Evolutionary conservation across 2,888 invertebrate species (phyloP).

Genomic region (Drosophila koepferae): DNA sequence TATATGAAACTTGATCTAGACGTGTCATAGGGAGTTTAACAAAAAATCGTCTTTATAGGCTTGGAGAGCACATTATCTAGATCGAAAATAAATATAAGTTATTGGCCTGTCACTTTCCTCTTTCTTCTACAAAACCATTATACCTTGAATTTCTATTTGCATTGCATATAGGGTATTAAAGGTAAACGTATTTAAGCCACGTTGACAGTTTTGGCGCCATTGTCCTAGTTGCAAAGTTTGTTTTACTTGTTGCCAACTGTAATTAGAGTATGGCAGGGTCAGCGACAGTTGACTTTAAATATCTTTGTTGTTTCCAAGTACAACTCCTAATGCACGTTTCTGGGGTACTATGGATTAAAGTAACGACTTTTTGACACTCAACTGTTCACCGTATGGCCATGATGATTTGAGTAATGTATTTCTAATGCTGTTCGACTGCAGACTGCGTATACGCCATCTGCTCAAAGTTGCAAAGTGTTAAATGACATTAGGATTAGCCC

Average conservation of each 20-base stretch:
- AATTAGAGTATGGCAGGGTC: neutral
- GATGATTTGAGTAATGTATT: slow-evolving; percentile 14
- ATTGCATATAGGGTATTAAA: neutral
- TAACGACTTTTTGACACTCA: neutral
- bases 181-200: neutral
- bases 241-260: neutral
- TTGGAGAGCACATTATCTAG: too few relatives aligned
- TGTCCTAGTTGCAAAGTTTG: neutral
- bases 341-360: neutral
- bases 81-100: neutral
- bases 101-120: neutral
- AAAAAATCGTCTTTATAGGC: too few relatives aligned
- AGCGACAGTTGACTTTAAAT: neutral
- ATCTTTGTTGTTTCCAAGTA: neutral
- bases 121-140: neutral
- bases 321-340: neutral
- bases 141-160: neutral
- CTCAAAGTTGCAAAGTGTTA: slow-evolving; percentile 1
- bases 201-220: neutral
- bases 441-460: neutral
- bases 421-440: slow-evolving; percentile 9
- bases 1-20: too few relatives aligned
- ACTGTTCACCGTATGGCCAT: neutral
- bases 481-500: slow-evolving; percentile 22
- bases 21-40: too few relatives aligned